Percentiles rank a stretch among this genome's conserved stretches.
Evolutionary conservation across 2,797 vertebrate genomes (phyloP).

Genomic region (Micrastur ruficollis): DNA sequence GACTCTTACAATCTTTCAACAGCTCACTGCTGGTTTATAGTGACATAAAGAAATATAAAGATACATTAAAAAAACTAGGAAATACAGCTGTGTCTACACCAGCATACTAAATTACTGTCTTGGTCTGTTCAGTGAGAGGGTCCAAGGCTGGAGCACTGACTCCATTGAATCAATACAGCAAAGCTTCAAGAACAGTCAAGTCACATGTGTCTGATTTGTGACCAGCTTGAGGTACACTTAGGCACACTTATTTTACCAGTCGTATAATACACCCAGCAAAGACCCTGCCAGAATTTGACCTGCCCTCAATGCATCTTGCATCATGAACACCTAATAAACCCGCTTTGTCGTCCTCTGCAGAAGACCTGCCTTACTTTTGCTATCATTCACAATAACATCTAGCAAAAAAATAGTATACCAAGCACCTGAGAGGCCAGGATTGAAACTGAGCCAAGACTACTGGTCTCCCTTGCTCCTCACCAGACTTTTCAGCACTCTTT

Average conservation of each 20-base stretch:
- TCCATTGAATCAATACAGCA: slow-evolving; percentile 4
- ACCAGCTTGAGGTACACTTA: not conserved
- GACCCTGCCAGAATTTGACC: not conserved
- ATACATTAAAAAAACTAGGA: not conserved
- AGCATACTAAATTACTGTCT: not conserved
- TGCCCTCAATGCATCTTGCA: not conserved
- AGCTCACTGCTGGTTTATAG: not conserved
- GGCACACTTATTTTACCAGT: not conserved
- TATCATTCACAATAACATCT: not conserved
- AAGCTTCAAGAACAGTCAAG: not conserved
- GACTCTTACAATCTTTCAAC: not conserved
- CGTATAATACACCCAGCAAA: not conserved
- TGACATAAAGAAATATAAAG: not conserved
- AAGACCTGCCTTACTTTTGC: not conserved
- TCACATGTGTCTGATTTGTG: slow-evolving; percentile 29
- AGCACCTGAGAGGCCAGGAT: not conserved
- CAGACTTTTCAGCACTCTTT: not conserved
- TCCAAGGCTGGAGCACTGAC: not conserved
- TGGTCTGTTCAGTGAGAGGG: not conserved
- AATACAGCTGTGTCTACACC: not conserved
- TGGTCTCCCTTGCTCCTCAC: not conserved
- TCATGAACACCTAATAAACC: not conserved
- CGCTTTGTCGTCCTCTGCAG: not conserved
- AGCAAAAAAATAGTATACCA: not conserved
- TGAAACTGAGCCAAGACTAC: not conserved